Evolutionary conservation across 2,797 vertebrate species (phyloP).

Genomic region (Pangasius macronema): DNA sequence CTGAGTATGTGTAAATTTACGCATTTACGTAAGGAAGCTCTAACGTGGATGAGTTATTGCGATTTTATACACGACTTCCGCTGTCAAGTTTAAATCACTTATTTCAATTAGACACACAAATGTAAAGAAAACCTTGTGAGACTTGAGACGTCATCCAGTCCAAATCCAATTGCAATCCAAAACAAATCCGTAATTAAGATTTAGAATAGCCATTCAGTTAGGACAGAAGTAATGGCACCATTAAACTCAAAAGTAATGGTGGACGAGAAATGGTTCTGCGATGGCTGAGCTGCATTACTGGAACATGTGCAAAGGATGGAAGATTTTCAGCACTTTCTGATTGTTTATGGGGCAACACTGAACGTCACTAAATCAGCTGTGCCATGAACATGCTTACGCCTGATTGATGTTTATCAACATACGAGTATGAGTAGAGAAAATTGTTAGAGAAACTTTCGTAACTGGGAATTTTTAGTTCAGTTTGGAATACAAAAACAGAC

Average conservation of each 20-base stretch:
- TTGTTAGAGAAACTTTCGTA: background rate
- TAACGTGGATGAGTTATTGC: background rate
- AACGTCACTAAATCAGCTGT: background rate
- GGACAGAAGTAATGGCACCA: background rate
- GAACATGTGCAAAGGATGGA: background rate
- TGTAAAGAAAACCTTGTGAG: background rate
- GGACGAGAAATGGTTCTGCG: background rate
- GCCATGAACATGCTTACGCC: background rate
- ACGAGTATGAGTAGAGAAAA: background rate
- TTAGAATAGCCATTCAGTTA: background rate
- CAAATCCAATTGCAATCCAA: background rate
- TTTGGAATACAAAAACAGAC: background rate
- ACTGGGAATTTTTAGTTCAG: background rate
- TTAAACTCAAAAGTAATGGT: background rate
- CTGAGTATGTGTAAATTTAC: background rate
- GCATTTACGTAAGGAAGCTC: background rate
- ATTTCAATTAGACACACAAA: background rate
- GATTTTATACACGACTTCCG: background rate
- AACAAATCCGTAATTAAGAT: background rate
- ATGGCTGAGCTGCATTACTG: background rate
- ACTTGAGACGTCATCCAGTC: background rate
- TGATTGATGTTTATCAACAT: background rate
- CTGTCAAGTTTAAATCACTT: background rate
- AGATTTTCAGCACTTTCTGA: background rate
- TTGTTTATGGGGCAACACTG: background rate